Evolutionary conservation across 2,113 vertebrate species (phyloP).

Genomic region (Paramormyrops kingsleyae): DNA sequence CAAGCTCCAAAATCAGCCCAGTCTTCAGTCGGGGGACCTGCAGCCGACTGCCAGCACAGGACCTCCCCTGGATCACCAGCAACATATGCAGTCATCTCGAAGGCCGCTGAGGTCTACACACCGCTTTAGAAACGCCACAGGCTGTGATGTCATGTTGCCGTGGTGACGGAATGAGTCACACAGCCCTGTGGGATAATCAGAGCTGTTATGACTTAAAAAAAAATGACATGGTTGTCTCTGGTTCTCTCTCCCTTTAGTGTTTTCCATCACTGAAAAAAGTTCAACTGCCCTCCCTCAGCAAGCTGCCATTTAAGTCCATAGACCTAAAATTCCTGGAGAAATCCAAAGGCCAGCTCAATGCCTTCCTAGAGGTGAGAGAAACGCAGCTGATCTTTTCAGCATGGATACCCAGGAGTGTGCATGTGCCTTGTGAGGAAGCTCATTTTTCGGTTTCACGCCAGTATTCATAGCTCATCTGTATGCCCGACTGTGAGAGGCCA

Average conservation of each 20-base stretch:
- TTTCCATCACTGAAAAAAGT: slow-evolving; percentile 93
- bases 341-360: slow-evolving; percentile 93
- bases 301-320: slow-evolving; percentile 96
- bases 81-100: background rate
- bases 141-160: slow-evolving; percentile 22
- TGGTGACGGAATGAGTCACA: slow-evolving; percentile 29
- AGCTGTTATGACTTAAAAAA: slow-evolving; percentile 16
- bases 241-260: slow-evolving; percentile 62
- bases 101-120: slow-evolving; percentile 1
- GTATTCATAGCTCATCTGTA: background rate
- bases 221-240: background rate
- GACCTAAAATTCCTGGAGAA: slow-evolving; percentile 98
- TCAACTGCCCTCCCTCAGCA: slow-evolving; percentile 94
- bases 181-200: slow-evolving; percentile 12
- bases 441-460: background rate
- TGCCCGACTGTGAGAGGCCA: background rate
- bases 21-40: background rate
- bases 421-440: background rate
- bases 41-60: background rate
- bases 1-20: background rate
- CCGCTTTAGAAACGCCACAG: background rate
- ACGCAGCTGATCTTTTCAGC: background rate
- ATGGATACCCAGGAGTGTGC: background rate
- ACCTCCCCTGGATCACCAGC: background rate
- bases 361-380: slow-evolving; percentile 83